phyloP scores from a whole-genome alignment of 2,888 invertebrate species.

The Chloromyia formosa region DNA sequence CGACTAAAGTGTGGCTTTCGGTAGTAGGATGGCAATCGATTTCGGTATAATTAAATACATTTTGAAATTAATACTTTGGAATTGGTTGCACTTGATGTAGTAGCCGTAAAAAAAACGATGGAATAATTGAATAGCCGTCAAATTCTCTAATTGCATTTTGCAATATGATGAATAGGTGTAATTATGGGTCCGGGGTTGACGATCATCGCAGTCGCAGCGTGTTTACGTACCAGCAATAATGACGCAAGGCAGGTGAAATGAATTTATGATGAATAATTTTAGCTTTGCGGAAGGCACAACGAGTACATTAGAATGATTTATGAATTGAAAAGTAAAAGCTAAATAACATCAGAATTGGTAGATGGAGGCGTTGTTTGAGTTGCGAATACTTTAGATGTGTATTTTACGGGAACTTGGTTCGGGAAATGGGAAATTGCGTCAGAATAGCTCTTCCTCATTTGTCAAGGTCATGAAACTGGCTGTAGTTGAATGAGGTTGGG shows the following conservation, averaged over 20 bases:
- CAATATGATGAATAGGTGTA: constrained; percentile 30
- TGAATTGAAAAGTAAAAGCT: constrained; percentile 7
- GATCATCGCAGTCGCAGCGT: not conserved
- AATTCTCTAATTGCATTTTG: constrained; percentile 14
- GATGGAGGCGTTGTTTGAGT: too few species aligned
- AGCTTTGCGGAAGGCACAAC: not conserved
- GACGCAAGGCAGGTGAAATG: constrained; percentile 18
- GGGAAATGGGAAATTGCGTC: too few species aligned
- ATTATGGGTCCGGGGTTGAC: not conserved
- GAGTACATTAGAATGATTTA: not conserved
- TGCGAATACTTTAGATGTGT: too few species aligned
- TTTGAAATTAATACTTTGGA: constrained; percentile 20
- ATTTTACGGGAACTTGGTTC: too few species aligned
- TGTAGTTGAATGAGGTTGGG: too few species aligned
- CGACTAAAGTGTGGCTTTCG: not conserved
- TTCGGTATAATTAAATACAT: constrained; percentile 1
- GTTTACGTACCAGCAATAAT: not conserved
- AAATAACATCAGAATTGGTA: not conserved
- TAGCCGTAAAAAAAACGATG: not conserved
- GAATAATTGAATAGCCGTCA: constrained; percentile 14
- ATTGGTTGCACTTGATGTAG: constrained; percentile 24
- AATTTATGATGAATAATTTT: constrained; percentile 3
- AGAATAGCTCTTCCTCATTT: too few species aligned
- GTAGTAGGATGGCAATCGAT: constrained; percentile 3
- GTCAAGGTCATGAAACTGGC: too few species aligned